These are phyloP conservation scores for Diarsia rubi DNA, from an alignment of 2,888 invertebrate genomes.

Conservation along the genomic window DNA sequence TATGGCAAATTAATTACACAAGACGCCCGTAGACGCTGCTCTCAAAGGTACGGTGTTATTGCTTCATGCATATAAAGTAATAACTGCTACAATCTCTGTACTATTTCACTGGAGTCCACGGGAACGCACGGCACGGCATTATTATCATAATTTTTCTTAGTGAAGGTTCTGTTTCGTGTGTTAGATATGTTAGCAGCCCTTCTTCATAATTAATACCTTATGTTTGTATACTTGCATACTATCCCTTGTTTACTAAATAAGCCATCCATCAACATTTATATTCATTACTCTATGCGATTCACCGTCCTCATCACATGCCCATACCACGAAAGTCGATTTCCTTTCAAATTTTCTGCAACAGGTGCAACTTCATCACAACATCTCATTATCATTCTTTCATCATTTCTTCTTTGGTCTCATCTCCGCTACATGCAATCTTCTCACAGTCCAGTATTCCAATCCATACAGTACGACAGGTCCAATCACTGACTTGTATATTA, in stretches of 20 bases:
- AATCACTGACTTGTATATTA: too few relatives aligned
- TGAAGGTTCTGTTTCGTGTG: background rate
- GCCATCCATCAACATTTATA: background rate
- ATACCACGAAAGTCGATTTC: too few relatives aligned
- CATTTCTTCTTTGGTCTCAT: too few relatives aligned
- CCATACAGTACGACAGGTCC: too few relatives aligned
- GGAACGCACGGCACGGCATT: slow-evolving; percentile 54
- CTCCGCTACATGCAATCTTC: too few relatives aligned
- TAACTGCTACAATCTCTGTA: slow-evolving; percentile 78
- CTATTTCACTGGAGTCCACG: slow-evolving; percentile 73
- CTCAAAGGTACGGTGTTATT: slow-evolving; percentile 79
- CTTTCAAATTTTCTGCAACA: too few relatives aligned
- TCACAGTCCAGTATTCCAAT: too few relatives aligned
- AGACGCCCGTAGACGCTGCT: slow-evolving; percentile 70
- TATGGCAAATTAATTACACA: slow-evolving; percentile 83
- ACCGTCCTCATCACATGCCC: too few relatives aligned
- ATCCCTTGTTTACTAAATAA: background rate
- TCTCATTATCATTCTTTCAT: too few relatives aligned
- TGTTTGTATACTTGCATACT: too few relatives aligned
- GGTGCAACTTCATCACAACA: too few relatives aligned
- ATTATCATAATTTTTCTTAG: background rate
- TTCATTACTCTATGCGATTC: too few relatives aligned
- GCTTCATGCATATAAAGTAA: slow-evolving; percentile 86
- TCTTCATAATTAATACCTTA: background rate
- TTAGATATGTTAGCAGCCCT: background rate